Evolutionary conservation across 2,113 vertebrate species (phyloP), one percentile per base, ranked within the genome.

Genomic region (Symphodus melops): DNA sequence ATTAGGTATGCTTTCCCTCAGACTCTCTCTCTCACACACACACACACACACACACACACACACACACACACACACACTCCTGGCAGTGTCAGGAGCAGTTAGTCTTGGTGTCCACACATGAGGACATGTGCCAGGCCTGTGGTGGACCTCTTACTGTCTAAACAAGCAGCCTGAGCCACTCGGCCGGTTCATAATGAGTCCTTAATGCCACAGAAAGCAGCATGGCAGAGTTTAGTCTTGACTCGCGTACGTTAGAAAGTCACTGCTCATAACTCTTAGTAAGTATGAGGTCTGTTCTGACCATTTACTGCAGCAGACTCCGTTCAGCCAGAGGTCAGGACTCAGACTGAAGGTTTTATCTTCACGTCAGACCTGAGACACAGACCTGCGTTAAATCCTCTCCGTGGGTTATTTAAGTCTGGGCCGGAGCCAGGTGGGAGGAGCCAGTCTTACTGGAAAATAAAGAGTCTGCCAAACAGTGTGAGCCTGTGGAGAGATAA

Each of bases 11-110:
- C 75, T 75, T 83, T 60, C 69, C 76, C 73, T 72, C n/a, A 49
- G 66, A 67, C 65, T 75, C 52, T 23, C n/a, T n/a, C n/a, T n/a
- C n/a, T n/a, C n/a, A n/a, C n/a, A n/a, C n/a, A n/a, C n/a, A n/a
- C n/a, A n/a, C n/a, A n/a, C n/a, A n/a, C n/a, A n/a, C n/a, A n/a
- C n/a, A n/a, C 76, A 33, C 68, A 63, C 66, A 72, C 42, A 42
- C 3, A 51, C 44, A 9, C 72, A 16, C 53, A 55, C 81, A 68
- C 49, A 44, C 44, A 46, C 67, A 23, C 25, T 77, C 68, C 77
- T 91, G 87, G 91, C 79, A 72, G 83, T 83, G 89, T 88, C 84
- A 76, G 9, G 39, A 77, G 57, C 52, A 42, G 86, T 92, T 91
- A 92, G 86, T 86, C 86, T 83, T 84, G 89, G 88, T 89, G 77